Conservation (phyloP, 2,888 invertebrate genomes). For the Xestia ashworthii region DNA sequence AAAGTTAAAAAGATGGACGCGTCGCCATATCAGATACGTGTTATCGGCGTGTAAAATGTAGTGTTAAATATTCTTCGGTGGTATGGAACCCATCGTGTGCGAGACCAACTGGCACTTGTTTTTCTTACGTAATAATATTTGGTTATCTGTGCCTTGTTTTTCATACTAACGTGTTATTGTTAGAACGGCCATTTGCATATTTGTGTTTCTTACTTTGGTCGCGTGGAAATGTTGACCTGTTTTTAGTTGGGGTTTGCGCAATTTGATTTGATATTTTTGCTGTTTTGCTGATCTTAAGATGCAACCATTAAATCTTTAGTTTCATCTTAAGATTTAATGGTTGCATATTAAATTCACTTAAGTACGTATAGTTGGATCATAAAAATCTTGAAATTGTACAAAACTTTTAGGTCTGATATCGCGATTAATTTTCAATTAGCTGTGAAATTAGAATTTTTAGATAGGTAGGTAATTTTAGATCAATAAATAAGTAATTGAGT, state of each 20-base stretch:
- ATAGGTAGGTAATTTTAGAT: neutral
- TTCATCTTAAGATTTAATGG: too few relatives aligned
- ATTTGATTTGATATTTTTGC: conserved; percentile 28
- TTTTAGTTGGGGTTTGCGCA: conserved; percentile 31
- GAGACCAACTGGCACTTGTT: neutral
- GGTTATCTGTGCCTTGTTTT: conserved; percentile 57
- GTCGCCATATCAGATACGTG: neutral
- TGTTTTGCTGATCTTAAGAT: too few relatives aligned
- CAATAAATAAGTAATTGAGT: neutral
- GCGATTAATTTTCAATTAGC: neutral
- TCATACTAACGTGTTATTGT: conserved; percentile 56
- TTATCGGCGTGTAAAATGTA: neutral
- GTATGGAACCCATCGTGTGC: neutral
- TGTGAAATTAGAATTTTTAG: neutral
- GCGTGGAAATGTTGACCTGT: conserved; percentile 34
- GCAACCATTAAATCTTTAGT: too few relatives aligned
- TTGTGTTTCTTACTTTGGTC: conserved; percentile 48
- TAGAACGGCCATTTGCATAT: conserved; percentile 58
- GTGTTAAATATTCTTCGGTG: neutral
- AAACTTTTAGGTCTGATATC: neutral
- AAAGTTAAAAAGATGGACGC: too few relatives aligned
- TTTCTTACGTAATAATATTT: conserved; percentile 51
- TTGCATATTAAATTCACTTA: neutral
- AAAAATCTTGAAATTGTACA: neutral
- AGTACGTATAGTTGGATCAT: neutral